Percentiles rank a stretch among this genome's conserved stretches.
Conservation (phyloP, 2,113 vertebrate genomes). For the Phainopepla nitens region DNA sequence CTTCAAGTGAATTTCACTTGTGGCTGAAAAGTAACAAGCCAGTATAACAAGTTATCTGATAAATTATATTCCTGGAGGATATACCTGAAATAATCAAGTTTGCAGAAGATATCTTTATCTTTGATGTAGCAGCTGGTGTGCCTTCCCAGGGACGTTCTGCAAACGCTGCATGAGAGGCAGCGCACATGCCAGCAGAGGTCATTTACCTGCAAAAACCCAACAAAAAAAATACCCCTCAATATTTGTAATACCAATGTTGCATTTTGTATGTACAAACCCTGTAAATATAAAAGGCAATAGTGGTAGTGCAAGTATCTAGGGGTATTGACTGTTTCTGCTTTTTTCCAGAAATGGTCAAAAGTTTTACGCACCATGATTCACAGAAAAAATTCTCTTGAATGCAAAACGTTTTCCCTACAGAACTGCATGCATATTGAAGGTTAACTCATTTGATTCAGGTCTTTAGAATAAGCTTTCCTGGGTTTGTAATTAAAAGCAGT, state of each 20-base stretch:
- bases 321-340: no score
- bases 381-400: background rate
- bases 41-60: background rate
- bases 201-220: conserved; percentile 80
- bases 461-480: background rate
- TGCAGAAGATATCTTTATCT: conserved; percentile 98
- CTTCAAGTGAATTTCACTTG: background rate
- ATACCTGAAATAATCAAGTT: conserved; percentile 98
- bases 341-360: background rate
- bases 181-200: conserved; percentile 98
- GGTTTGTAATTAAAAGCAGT: background rate
- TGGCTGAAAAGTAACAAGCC: background rate
- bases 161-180: conserved; percentile 96
- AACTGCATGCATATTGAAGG: background rate
- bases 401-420: background rate
- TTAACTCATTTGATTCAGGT: background rate
- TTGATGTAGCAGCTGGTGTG: conserved; percentile 98
- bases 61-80: background rate
- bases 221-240: background rate
- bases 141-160: conserved; percentile 90
- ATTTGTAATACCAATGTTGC: background rate
- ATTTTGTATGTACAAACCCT: background rate
- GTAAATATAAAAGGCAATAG: no score
- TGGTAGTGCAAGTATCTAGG: no score
- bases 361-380: background rate